Conservation (phyloP, 2,888 invertebrate genomes). For the Cancer borealis region DNA sequence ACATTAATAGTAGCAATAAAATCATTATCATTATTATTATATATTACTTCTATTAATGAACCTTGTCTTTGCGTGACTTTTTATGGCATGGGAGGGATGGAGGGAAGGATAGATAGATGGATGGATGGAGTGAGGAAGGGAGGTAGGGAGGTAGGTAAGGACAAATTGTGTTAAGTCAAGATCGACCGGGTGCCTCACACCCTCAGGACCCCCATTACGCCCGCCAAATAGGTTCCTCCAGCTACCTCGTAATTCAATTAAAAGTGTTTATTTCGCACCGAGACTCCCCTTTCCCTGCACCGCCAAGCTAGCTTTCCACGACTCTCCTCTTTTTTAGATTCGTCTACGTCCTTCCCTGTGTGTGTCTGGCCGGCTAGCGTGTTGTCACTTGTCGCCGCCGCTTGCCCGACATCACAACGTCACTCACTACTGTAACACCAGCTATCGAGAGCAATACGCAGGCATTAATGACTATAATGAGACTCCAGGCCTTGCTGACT, state of each 20-base stretch:
- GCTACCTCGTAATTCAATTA: constrained; percentile 27
- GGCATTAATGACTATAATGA: neutral
- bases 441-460: neutral
- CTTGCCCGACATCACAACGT: neutral
- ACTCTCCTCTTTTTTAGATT: neutral
- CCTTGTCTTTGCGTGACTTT: neutral
- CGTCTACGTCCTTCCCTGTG: neutral
- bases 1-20: neutral
- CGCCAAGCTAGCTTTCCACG: neutral
- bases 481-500: neutral
- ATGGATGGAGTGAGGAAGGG: neutral
- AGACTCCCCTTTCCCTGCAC: neutral
- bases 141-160: neutral
- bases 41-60: neutral
- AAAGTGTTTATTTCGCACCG: constrained; percentile 28
- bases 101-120: neutral
- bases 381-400: neutral
- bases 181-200: constrained; percentile 5
- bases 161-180: constrained; percentile 42
- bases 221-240: constrained; percentile 3
- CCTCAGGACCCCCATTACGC: neutral
- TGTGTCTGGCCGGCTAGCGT: neutral
- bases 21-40: neutral
- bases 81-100: neutral
- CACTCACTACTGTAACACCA: neutral